These are phyloP conservation scores for Streptopelia turtur DNA, from an alignment of 2,797 vertebrate genomes.

Conservation along the genomic window DNA sequence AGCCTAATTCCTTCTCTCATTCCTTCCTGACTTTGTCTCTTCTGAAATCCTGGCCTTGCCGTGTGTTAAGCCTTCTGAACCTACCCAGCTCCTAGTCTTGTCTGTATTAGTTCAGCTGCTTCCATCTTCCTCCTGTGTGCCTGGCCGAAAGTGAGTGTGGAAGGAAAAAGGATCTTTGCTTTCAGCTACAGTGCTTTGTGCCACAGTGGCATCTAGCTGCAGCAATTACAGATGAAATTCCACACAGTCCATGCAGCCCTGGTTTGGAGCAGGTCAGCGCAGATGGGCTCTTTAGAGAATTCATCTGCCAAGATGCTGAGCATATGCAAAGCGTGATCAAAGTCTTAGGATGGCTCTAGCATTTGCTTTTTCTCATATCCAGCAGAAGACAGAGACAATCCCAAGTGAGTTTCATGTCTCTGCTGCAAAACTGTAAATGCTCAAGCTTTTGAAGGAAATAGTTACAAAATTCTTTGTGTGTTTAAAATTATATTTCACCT, in stretches of 20 bases:
- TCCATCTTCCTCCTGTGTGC: background rate
- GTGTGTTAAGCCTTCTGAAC: background rate
- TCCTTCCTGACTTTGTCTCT: background rate
- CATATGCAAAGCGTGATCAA: background rate
- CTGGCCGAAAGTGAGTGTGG: background rate
- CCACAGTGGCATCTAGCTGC: conserved; percentile 71
- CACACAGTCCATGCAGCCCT: background rate
- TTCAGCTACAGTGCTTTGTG: conserved; percentile 29
- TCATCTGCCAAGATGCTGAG: conserved; percentile 38
- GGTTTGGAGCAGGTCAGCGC: background rate
- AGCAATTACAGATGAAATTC: background rate
- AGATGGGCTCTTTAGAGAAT: background rate
- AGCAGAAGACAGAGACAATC: background rate
- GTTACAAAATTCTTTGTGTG: background rate
- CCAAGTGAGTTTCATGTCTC: background rate
- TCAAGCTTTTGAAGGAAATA: background rate
- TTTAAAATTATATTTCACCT: background rate
- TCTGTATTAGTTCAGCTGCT: background rate
- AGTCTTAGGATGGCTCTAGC: background rate
- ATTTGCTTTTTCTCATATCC: background rate
- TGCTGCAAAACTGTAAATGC: background rate
- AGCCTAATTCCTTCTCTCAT: background rate
- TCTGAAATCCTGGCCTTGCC: background rate
- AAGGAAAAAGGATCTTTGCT: background rate
- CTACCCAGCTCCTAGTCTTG: background rate